These are phyloP conservation scores for Pipra filicauda DNA, from an alignment of 2,113 vertebrate genomes.

Conservation along the genomic window DNA sequence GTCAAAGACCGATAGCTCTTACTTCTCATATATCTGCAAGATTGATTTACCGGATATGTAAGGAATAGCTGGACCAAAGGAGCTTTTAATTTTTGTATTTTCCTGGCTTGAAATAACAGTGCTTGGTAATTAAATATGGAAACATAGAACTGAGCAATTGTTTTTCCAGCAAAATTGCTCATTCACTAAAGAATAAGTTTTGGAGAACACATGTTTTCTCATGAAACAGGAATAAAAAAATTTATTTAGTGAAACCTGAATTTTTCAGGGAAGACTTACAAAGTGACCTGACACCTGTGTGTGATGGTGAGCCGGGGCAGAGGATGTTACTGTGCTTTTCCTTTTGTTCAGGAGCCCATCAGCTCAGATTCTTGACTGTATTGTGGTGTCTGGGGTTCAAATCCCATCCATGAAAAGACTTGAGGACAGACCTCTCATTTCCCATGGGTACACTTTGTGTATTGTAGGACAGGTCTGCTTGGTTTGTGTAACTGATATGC, in stretches of 20 bases:
- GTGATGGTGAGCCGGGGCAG: background rate
- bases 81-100: background rate
- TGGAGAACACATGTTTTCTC: background rate
- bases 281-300: background rate
- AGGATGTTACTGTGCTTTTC: background rate
- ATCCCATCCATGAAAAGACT: background rate
- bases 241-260: background rate
- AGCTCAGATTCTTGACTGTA: background rate
- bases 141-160: background rate
- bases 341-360: background rate
- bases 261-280: background rate
- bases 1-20: background rate
- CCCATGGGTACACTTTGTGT: background rate
- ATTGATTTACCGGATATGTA: background rate
- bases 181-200: background rate
- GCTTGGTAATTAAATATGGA: background rate
- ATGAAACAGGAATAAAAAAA: background rate
- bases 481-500: background rate
- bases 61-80: background rate
- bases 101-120: background rate
- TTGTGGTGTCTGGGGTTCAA: background rate
- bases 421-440: background rate
- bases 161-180: background rate
- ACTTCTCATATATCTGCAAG: background rate
- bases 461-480: background rate